Conservation (phyloP, 2,888 invertebrate species). For the Clistopyga incitator region DNA sequence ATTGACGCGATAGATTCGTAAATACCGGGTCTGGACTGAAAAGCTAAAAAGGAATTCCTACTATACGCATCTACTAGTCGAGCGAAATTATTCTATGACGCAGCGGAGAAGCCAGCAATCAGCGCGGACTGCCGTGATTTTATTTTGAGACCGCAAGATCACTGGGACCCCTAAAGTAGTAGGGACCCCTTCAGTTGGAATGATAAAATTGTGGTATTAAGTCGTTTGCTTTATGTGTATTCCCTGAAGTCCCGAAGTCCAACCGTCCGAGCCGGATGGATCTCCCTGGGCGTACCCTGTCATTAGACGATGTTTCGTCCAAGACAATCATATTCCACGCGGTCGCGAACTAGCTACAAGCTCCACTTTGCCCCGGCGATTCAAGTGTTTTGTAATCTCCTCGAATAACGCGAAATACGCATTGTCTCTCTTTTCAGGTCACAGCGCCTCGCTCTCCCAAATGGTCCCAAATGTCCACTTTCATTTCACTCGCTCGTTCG, state of each 20-base stretch:
- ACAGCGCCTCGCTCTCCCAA: constrained; percentile 25
- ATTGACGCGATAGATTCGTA: constrained; percentile 34
- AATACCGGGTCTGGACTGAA: neutral
- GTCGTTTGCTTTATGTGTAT: constrained; percentile 84
- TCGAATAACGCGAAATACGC: constrained; percentile 67
- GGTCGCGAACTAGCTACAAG: constrained; percentile 72
- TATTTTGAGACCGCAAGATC: constrained; percentile 83
- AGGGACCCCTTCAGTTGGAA: constrained; percentile 75
- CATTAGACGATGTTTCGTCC: constrained; percentile 82
- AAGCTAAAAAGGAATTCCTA: constrained; percentile 46
- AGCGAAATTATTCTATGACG: constrained; percentile 64
- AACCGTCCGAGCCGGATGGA: constrained; percentile 70
- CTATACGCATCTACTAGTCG: constrained; percentile 51
- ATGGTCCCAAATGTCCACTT: neutral
- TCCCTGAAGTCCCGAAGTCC: constrained; percentile 82
- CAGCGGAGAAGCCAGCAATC: constrained; percentile 74
- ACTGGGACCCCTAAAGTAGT: constrained; percentile 70
- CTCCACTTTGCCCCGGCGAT: constrained; percentile 74
- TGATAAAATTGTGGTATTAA: constrained; percentile 84
- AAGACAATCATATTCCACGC: constrained; percentile 80
- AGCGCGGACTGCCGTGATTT: constrained; percentile 81
- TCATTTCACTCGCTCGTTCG: neutral
- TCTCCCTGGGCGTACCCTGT: constrained; percentile 79
- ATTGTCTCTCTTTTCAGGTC: constrained; percentile 63
- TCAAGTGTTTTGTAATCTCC: constrained; percentile 69